Evolutionary conservation across 2,113 vertebrate species (phyloP), one percentile per base, ranked within the genome.

Genomic region (Pluvialis apricaria): DNA sequence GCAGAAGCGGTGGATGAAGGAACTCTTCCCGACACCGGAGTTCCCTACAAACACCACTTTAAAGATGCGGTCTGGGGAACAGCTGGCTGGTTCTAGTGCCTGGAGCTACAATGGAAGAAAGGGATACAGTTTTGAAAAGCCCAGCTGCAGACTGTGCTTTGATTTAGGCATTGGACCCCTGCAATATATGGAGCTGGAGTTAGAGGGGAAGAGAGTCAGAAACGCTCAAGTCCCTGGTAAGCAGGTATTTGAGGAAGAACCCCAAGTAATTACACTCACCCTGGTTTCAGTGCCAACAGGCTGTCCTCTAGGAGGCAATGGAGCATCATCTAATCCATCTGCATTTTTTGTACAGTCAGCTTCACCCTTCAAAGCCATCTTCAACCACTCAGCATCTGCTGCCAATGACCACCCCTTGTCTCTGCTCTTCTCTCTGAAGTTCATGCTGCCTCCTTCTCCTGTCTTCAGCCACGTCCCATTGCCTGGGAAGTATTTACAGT

Each of bases 1-100:
- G 98, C 98, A 99, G 96, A 98, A 99, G 70, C 97, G 97, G 49
- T 98, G 98, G 95, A 99, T 99, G 95, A 99, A 98, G 70, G 98
- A 98, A 84, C 96, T 99, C 96, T 99, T 99, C 91, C 98, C 99
- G 58, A 99, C 98, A 2, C 98, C 98, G 0, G 98, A 98, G 88
- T 98, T 99, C 47, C 98, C 99, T 68, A 99, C 95, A 97, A 99
- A 98, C 26, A 99, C 98, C 95, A 99, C 98, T 93, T 99, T 99
- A 95, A 99, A 99, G 82, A 98, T 91, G 91, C 70, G 97, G 44
- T 98, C 97, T 42, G 96, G 98, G 83, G 90, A 95, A 29, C 22
- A 95, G 58, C 40, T 69, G 62, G 26, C 36, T 84, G 88, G 21
- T 68, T 94, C 97, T 75, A 84, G 36, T 60, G 62, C 75, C 83